Conservation (phyloP, 2,888 invertebrate species). For the Lycocerus yunnanus region DNA sequence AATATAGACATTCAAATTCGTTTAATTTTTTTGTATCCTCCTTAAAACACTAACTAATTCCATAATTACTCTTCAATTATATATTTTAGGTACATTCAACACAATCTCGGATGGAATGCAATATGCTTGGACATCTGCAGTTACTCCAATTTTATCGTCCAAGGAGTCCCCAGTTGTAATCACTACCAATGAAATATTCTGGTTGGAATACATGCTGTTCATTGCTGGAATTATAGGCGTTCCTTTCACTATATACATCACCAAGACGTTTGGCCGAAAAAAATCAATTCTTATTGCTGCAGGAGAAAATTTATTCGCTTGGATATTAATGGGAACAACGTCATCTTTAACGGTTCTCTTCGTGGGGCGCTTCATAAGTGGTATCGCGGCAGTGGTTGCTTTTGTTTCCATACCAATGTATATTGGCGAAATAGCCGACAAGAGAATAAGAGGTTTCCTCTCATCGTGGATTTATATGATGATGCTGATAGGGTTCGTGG, state of each 20-base stretch:
- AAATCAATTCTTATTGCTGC: slow-evolving; percentile 48
- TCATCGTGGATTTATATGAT: slow-evolving; percentile 23
- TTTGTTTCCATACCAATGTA: slow-evolving; percentile 30
- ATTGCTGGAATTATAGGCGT: background rate
- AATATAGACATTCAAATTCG: no score
- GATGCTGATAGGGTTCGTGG: slow-evolving; percentile 25
- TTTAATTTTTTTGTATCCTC: no score
- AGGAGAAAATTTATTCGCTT: slow-evolving; percentile 44
- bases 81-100: slow-evolving; percentile 31
- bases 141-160: slow-evolving; percentile 24
- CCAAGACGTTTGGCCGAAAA: slow-evolving; percentile 47
- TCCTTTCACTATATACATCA: slow-evolving; percentile 37
- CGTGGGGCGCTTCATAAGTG: slow-evolving; percentile 46
- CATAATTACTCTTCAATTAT: no score
- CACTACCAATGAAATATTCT: background rate
- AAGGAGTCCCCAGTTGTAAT: slow-evolving; percentile 10
- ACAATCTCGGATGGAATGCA: slow-evolving; percentile 35
- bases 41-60: no score
- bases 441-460: slow-evolving; percentile 27
- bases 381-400: slow-evolving; percentile 12
- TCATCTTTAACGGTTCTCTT: slow-evolving; percentile 45
- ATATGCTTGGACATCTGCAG: slow-evolving; percentile 34
- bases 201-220: background rate
- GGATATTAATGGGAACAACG: slow-evolving; percentile 49
- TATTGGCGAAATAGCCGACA: slow-evolving; percentile 28